Base-by-base conservation (phyloP, 2,797 vertebrate species). In the Tragopan temminckii region DNA sequence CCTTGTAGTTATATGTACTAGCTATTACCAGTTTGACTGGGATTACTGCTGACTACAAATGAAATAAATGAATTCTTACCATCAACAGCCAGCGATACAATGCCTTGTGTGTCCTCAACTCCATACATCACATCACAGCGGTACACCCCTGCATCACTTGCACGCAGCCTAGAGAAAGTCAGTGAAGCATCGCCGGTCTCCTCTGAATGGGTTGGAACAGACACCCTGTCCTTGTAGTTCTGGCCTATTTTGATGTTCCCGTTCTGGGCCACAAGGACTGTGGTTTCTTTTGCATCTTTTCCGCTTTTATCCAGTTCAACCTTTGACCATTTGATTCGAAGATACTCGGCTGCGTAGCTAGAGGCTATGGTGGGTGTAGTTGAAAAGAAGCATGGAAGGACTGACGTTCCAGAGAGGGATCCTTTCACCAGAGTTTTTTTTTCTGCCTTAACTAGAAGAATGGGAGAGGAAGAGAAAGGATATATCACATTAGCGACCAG, bases 281-380 rank as follows among this genome's bases (percentile, higher is more conserved):
- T 99, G 25, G 98, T 98, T 97, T 99, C 99, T 84, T 97, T 98
- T 88, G 97, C 95, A 15, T 98, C 98, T 90, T 98, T 98, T 81
- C 97, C 97, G 9, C 91, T 97, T 76, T 96, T 97, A 59, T 98
- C 97, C 55, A 97, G 93, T 33, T 98, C 98, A 62, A 99, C 98
- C 97, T 98, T 99, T 90, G 98, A 99, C 99, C 99, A 99, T 96
- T 99, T 99, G 97, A 99, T 99, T 77, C 99, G 98, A 76, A 99
- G 97, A 96, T 98, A 98, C 90, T 99, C 99, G 17, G 93, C 97
- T 31, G 95, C 97, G 9, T 97, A 98, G 94, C 94, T 96, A 55
- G 99, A 98, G 27, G 98, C 95, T 69, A 98, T 97, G 33, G 98
- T 99, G 61, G 99, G 98, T 55, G 99, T 97, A 63, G 96, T 99